Base-by-base conservation (phyloP, 37 sponge, comb jelly and placozoan genomes). In the Ianthella basta region DNA sequence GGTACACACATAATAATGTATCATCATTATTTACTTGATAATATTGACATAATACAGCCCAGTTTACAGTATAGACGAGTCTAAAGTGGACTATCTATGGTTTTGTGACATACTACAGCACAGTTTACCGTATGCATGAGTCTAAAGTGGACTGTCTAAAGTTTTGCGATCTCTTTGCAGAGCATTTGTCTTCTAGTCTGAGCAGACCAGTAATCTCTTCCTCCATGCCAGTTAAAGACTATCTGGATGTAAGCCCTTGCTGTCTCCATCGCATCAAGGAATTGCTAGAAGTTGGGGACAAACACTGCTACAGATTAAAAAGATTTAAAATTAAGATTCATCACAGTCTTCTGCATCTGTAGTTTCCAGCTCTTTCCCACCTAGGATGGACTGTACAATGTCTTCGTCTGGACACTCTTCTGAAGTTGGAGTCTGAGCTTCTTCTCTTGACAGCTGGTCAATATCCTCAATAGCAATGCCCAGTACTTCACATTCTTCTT, bases 381-480 rank as follows among this genome's bases (percentile, higher is more conserved):
- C 27, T 30, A 64, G 27, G 66, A 64, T 64, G 8, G 66, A 64
- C 23, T 64, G 66, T 20, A 64, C 66, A 64, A 64, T 64, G 66
- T 64, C 66, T 64, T 64, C 66, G 27, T 64, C 66, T 10, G 66
- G 66, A 30, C 66, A 64, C n/a, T 64, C 66, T 64, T 64, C 66
- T 29, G 66, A 64, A 29, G 66, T 64, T 64, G 66, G 66, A 64
- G 27, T 64, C 66, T 64, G 66, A 64, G 66, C 66, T 64, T 64
- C 23, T 64, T 64, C 66, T 64, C 27, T 24, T 20, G 66, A 64
- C 20, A 64, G 27, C 20, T 64, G 29, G 29, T 64, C 29, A 64
- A 64, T 64, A 16, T 24, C 66, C 66, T 64, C 66, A 10, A 64
- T 30, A 64, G 66, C 27, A 30, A 64, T 64, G 27, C 23, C 66